Conservation (phyloP, 2,113 vertebrate species). For the Planiliza haematocheilus region DNA sequence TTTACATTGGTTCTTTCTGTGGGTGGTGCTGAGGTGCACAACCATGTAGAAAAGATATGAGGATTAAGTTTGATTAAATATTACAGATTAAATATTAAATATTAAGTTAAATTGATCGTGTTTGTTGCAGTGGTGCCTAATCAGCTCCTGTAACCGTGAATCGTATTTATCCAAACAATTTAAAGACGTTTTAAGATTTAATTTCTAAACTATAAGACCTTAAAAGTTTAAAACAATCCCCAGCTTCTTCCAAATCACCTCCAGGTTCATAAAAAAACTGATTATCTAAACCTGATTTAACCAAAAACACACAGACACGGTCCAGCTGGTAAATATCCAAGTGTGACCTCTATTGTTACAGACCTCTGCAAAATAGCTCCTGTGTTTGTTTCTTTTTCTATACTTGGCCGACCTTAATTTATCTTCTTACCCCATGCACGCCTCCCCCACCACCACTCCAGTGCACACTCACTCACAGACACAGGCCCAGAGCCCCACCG, state of each 20-base stretch:
- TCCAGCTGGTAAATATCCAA: not conserved
- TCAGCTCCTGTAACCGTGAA: no score
- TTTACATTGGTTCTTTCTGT: constrained; percentile 70
- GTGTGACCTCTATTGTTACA: not conserved
- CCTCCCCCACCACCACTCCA: constrained; percentile 2
- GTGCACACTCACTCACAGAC: not conserved
- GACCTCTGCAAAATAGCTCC: not conserved
- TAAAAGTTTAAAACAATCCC: no score
- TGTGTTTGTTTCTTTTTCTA: constrained; percentile 23
- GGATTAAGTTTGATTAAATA: no score
- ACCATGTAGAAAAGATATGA: not conserved
- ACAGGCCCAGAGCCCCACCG: not conserved
- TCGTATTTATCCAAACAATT: no score
- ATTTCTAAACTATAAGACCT: no score
- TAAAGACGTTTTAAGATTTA: no score
- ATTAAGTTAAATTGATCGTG: no score
- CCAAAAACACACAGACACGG: not conserved
- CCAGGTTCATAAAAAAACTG: no score
- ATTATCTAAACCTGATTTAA: no score
- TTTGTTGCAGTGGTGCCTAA: no score
- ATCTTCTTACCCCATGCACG: not conserved
- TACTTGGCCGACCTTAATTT: constrained; percentile 44
- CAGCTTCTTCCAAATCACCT: no score
- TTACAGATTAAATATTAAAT: no score
- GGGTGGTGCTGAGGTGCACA: constrained; percentile 64